Base-by-base conservation (phyloP, 2,113 vertebrate species). In the Aptenodytes forsteri region DNA sequence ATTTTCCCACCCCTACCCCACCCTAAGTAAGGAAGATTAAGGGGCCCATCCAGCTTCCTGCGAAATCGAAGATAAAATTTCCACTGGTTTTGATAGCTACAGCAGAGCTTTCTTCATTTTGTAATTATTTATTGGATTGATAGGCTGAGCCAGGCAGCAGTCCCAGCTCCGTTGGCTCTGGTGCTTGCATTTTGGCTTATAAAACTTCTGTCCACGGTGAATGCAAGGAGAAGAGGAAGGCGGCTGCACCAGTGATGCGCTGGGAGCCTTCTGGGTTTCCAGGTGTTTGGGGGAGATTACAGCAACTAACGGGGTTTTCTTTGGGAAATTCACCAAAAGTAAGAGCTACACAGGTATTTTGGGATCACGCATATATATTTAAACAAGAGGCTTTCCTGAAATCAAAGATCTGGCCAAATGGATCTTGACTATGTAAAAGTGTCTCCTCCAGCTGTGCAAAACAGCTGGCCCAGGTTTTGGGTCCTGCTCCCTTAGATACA, bases 31-130 rank as follows among this genome's bases (percentile, higher is more conserved):
- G 62, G 58, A 79, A 96, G 93, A 96, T 91, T 89, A 94, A 90
- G 94, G 81, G 67, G 61, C 91, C 93, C 78, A 93, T 95, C 67
- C 71, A 91, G 84, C 83, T 97, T 97, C 95, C 93, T 97, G 84
- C 2, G 3, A 77, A 94, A 90, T 46, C 32, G 44, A 42, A 91
- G 93, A 91, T 95, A 94, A 95, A 75, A 73, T 73, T 96, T 89
- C 81, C 78, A 62, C 50, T 94, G 58, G 32, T 83, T 96, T 85
- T 69, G 55, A 95, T 40, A 91, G 79, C 73, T 84, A 34, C 52
- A 84, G 86, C 61, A 94, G 61, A 87, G 77, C 66, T 85, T 77
- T 80, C 61, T 87, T 89, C 29, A 80, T 87, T 80, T 62, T 61
- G 32, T 36, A 79, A 70, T 92, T 95, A 94, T 73, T 92, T 85